Base-by-base conservation (phyloP, 2,113 vertebrate species). In the Columba janthina region DNA sequence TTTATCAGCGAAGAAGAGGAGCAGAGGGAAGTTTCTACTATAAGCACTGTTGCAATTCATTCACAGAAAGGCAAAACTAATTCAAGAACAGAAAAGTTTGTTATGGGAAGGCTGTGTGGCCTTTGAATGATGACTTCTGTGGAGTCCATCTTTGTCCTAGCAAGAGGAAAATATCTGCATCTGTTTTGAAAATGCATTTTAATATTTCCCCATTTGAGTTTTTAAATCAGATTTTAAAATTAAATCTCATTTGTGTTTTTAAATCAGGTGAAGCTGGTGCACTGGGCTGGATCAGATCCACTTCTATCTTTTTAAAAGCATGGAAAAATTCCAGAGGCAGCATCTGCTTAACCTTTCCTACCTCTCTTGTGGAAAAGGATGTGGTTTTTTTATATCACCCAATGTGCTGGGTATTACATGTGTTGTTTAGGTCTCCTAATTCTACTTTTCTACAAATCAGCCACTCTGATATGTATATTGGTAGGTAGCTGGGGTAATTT, bases 331-430 rank as follows among this genome's bases (percentile, higher is more conserved):
- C n/a, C 29, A 82, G 58, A 78, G 16, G 22, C 11, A 60, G 3
- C 11, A 42, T 64, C 44, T 82, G 14, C 36, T 79, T 79, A 69
- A 66, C 12, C 0, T 91, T 88, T 89, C 24, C 61, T 4, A 21
- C 9, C 21, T 17, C 6, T 60, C 81, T 71, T 71, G 25, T 75
- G 26, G 38, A 42, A 92, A 82, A 75, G 2, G 25, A 71, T 89
- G 36, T 5, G 44, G 17, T 46, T 4, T 58, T 71, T 75, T 79
- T 40, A 12, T 0, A 0, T 53, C 24, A 31, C 4, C 2, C 3
- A 5, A 0, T 57, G 12, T 57, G 19, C n/a, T 58, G 29, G 24
- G 5, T 44, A 46, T 73, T 65, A 36, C 9, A 42, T 32, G 10
- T 74, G 13, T 69, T 75, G 72, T 44, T 44, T 29, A 53, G 2